Percentiles rank a stretch among this genome's conserved stretches.
Evolutionary conservation across 2,888 invertebrate species (phyloP).

Genomic region (Parnassius orleans): DNA sequence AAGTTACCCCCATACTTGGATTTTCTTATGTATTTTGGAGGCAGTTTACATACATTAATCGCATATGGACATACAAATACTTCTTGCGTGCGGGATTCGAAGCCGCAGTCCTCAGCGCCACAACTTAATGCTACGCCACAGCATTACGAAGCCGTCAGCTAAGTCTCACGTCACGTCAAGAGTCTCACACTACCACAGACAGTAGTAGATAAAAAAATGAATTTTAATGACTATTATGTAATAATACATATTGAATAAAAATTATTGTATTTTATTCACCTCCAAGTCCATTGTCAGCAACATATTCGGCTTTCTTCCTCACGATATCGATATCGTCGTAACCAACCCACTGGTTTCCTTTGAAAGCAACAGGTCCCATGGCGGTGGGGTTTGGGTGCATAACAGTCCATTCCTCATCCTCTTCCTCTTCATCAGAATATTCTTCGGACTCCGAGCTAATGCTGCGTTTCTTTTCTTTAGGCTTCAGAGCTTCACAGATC

Average conservation of each 20-base stretch:
- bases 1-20: too few species aligned
- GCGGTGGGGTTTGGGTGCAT: conserved; percentile 89
- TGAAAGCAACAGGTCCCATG: conserved; percentile 94
- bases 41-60: too few species aligned
- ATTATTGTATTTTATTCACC: conserved; percentile 67
- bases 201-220: background rate
- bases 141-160: too few species aligned
- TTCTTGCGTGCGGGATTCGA: too few species aligned
- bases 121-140: too few species aligned
- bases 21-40: too few species aligned
- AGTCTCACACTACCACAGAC: too few species aligned
- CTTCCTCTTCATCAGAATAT: conserved; percentile 74
- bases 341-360: conserved; percentile 95
- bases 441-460: conserved; percentile 48
- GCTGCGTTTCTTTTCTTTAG: conserved; percentile 53
- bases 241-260: background rate
- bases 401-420: conserved; percentile 86
- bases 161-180: too few species aligned
- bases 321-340: conserved; percentile 94
- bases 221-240: too few species aligned
- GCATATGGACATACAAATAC: too few species aligned
- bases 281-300: conserved; percentile 90
- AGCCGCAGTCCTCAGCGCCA: too few species aligned
- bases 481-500: conserved; percentile 91
- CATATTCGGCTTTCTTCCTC: conserved; percentile 90